A percentile compares a stretch with the other conserved stretches of the same genome.
These are phyloP conservation scores for Cygnus olor DNA, from an alignment of 2,797 vertebrate genomes.

Conservation along the genomic window DNA sequence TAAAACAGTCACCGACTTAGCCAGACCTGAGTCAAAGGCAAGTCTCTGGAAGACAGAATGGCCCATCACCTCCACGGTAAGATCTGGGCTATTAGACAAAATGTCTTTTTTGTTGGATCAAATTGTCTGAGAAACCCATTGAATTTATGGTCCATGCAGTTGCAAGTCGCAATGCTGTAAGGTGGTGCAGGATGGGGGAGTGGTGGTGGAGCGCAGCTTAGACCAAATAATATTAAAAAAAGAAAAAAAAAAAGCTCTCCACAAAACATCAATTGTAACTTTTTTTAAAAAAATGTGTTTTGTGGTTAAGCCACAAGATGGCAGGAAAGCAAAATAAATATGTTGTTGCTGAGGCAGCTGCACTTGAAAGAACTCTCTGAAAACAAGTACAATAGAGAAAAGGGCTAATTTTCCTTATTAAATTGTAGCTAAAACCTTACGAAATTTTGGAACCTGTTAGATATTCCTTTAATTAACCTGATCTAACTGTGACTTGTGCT, in stretches of 20 bases:
- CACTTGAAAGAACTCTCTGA: background rate
- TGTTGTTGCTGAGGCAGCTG: background rate
- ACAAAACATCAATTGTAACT: background rate
- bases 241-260: background rate
- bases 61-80: rapidly evolving
- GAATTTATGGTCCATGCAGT: background rate
- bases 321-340: conserved; percentile 54
- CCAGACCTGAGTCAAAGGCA: background rate
- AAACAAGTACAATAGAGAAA: rapidly evolving
- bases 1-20: background rate
- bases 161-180: background rate
- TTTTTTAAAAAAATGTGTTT: background rate
- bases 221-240: background rate
- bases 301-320: conserved; percentile 51
- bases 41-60: background rate
- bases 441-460: background rate
- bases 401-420: background rate
- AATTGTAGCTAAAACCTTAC: background rate
- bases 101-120: background rate
- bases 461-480: background rate
- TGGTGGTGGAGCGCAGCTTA: background rate
- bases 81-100: background rate
- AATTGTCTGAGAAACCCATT: background rate
- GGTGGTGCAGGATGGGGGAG: background rate
- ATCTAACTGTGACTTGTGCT: rapidly evolving